phyloP scores from a whole-genome alignment of 1,140 invertebrate species.

The Dermatophagoides farinae region DNA sequence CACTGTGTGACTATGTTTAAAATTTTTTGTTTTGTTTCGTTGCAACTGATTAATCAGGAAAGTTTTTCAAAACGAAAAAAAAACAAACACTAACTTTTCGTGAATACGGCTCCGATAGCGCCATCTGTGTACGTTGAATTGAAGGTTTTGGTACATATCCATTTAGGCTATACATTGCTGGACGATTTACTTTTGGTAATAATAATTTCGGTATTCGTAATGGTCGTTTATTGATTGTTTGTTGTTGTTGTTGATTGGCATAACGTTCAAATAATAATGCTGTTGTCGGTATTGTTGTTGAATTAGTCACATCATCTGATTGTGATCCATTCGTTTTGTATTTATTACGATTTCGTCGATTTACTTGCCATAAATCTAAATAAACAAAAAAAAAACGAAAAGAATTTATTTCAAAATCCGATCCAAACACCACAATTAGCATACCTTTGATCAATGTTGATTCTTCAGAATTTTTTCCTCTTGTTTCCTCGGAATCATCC shows the following conservation, averaged over 20 bases:
- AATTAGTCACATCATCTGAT: not conserved
- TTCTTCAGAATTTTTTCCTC: no score
- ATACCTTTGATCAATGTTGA: no score
- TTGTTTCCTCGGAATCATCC: no score
- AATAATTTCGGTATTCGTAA: slow-evolving; percentile 15
- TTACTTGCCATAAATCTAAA: not conserved
- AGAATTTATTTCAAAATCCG: no score
- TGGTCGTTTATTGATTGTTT: not conserved
- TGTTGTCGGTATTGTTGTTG: not conserved
- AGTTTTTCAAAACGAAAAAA: not conserved
- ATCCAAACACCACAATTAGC: no score
- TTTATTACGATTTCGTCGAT: not conserved
- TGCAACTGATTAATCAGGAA: no score
- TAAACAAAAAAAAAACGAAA: not conserved
- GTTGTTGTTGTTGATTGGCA: not conserved
- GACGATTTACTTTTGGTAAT: slow-evolving; percentile 18
- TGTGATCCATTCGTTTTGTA: not conserved
- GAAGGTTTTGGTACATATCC: slow-evolving; percentile 22
- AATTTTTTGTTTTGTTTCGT: no score
- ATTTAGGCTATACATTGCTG: slow-evolving; percentile 21
- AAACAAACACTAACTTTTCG: not conserved
- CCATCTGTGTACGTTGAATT: slow-evolving; percentile 11
- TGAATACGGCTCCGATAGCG: not conserved
- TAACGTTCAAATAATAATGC: not conserved
- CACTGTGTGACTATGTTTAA: no score